Evolutionary conservation across 2,888 invertebrate genomes (phyloP).

Genomic region (Halocaridina rubra): DNA sequence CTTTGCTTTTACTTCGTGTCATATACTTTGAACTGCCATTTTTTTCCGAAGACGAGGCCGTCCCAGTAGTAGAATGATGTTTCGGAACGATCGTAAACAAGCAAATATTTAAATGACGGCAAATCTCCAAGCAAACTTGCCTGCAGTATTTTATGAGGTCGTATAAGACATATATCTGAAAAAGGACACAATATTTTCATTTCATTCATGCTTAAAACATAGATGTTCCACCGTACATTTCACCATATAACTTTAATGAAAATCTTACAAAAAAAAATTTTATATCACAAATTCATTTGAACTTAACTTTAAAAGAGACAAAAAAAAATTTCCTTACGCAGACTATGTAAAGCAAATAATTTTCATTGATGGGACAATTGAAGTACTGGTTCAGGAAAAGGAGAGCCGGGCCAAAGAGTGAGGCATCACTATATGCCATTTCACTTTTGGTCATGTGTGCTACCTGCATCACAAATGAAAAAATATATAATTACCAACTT

Average conservation of each 20-base stretch:
- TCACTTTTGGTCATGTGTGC: conserved; percentile 99
- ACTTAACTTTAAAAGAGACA: background rate
- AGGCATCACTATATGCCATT: conserved; percentile 95
- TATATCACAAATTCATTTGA: background rate
- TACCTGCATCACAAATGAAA: too few species aligned
- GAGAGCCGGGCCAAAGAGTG: conserved; percentile 90
- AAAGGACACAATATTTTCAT: background rate
- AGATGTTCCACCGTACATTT: background rate
- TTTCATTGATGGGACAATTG: conserved; percentile 89
- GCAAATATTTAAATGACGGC: conserved; percentile 57
- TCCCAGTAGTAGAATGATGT: background rate
- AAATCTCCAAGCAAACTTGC: conserved; percentile 62
- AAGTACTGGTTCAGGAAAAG: conserved; percentile 99
- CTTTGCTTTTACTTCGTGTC: conserved; percentile 50
- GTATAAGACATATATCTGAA: conserved; percentile 60
- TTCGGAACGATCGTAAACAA: conserved; percentile 59
- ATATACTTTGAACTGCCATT: conserved; percentile 56
- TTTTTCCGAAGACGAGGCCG: conserved; percentile 37
- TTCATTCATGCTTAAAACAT: background rate
- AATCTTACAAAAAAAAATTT: background rate
- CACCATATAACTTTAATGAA: background rate
- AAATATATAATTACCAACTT: too few species aligned
- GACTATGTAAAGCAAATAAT: conserved; percentile 89
- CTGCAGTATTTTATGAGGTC: conserved; percentile 62
- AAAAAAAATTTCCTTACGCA: conserved; percentile 75